phyloP scores from a whole-genome alignment of 2,113 vertebrate species.

The Phyllopteryx taeniolatus region DNA sequence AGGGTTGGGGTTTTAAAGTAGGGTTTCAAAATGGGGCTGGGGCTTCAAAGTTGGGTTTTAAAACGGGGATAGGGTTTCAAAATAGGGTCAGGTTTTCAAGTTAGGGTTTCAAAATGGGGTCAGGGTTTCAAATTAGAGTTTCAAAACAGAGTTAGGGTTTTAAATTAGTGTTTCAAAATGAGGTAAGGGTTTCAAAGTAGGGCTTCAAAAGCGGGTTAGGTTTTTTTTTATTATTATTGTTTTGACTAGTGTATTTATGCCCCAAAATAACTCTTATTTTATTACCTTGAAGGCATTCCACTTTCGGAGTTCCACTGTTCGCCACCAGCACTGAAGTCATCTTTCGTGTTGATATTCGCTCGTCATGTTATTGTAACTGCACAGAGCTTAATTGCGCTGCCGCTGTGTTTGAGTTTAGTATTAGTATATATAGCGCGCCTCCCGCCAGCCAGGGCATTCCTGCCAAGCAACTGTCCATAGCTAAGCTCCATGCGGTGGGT shows the following conservation, averaged over 20 bases:
- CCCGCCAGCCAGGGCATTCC: constrained; percentile 61
- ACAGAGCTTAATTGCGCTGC: constrained; percentile 48
- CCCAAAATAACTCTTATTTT: neutral
- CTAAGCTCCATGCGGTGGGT: constrained; percentile 43
- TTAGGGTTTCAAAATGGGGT: no score
- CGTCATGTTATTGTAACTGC: constrained; percentile 48
- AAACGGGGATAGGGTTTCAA: no score
- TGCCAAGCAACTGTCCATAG: constrained; percentile 70
- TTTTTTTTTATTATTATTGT: neutral
- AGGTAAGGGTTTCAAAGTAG: no score
- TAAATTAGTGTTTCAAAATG: no score
- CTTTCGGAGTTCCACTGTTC: neutral
- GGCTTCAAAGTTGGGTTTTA: no score
- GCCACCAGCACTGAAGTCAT: neutral
- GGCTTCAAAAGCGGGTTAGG: no score
- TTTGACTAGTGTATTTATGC: neutral
- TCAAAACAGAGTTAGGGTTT: no score
- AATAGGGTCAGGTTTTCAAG: no score
- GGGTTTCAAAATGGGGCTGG: no score
- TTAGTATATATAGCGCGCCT: constrained; percentile 37
- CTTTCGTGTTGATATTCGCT: constrained; percentile 35
- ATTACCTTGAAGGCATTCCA: neutral
- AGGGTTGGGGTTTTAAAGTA: no score
- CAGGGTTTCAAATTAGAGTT: no score
- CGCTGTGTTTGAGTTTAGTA: constrained; percentile 49